Conservation (phyloP, 2,797 vertebrate genomes). For the Iguana delicatissima region DNA sequence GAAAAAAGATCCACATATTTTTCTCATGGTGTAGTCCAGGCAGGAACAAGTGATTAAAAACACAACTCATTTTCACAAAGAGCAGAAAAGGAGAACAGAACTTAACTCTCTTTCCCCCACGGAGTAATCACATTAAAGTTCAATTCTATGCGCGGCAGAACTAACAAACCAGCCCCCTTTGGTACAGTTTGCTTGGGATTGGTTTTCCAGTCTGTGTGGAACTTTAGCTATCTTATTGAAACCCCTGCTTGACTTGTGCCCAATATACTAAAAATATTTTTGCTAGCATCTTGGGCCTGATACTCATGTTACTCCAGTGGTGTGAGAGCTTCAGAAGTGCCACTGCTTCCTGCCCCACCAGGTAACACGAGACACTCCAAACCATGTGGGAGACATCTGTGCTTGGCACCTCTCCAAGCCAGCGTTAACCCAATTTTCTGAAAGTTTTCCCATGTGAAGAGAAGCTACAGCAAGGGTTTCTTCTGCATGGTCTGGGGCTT, state of each 20-base stretch:
- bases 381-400: not conserved
- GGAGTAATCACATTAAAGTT: not conserved
- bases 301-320: not conserved
- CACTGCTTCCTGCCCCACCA: not conserved
- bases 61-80: conserved; percentile 67
- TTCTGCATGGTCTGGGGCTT: not conserved
- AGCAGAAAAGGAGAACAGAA: conserved; percentile 50
- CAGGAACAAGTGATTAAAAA: conserved; percentile 76
- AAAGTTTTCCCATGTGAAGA: not conserved
- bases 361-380: not conserved
- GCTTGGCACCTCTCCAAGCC: not conserved
- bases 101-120: not conserved
- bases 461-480: not conserved
- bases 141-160: conserved; percentile 41
- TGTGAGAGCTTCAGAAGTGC: not conserved
- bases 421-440: not conserved
- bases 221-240: conserved; percentile 52
- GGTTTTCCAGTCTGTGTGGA: not conserved
- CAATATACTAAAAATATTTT: conserved; percentile 15
- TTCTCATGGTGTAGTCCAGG: conserved; percentile 60
- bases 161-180: conserved; percentile 41
- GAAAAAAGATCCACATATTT: not conserved
- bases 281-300: not conserved
- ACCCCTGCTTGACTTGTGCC: conserved; percentile 9
- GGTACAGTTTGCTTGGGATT: conserved; percentile 23